These are phyloP conservation scores for Erebia palarica DNA, from an alignment of 2,888 invertebrate genomes.

Conservation along the genomic window DNA sequence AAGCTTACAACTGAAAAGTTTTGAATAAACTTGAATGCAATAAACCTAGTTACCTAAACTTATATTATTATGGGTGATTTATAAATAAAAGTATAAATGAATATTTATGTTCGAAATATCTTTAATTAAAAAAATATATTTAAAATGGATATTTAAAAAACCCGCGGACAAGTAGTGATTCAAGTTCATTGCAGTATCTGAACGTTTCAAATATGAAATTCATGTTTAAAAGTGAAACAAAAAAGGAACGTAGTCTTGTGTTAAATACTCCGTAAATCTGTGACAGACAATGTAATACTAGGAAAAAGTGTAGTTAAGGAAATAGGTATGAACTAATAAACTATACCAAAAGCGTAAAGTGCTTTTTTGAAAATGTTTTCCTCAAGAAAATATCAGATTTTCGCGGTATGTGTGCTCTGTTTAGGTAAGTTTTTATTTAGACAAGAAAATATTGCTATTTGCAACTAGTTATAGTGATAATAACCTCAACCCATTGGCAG, in stretches of 20 bases:
- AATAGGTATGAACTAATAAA: conserved; percentile 14
- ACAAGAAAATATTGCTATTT: too few species aligned
- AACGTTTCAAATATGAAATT: conserved; percentile 8
- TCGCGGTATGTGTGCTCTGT: conserved; percentile 16
- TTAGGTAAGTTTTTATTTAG: conserved; percentile 21
- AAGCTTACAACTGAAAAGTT: too few species aligned
- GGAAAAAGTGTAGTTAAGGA: neutral
- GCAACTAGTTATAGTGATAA: too few species aligned
- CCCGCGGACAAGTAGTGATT: neutral
- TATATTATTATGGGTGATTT: too few species aligned
- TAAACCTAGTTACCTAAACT: too few species aligned
- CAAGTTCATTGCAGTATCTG: neutral
- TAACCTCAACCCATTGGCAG: too few species aligned
- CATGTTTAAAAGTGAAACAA: conserved; percentile 1
- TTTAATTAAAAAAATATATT: neutral
- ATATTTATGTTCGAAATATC: neutral
- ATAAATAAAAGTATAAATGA: too few species aligned
- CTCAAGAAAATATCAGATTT: conserved; percentile 18
- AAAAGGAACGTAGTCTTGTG: neutral
- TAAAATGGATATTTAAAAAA: neutral
- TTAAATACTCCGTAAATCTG: neutral
- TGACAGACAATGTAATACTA: conserved; percentile 3
- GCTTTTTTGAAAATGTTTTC: conserved; percentile 23
- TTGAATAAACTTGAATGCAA: too few species aligned
- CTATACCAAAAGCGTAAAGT: neutral